Conservation (phyloP, 2,797 vertebrate species). For the Aplochiton taeniatus region DNA sequence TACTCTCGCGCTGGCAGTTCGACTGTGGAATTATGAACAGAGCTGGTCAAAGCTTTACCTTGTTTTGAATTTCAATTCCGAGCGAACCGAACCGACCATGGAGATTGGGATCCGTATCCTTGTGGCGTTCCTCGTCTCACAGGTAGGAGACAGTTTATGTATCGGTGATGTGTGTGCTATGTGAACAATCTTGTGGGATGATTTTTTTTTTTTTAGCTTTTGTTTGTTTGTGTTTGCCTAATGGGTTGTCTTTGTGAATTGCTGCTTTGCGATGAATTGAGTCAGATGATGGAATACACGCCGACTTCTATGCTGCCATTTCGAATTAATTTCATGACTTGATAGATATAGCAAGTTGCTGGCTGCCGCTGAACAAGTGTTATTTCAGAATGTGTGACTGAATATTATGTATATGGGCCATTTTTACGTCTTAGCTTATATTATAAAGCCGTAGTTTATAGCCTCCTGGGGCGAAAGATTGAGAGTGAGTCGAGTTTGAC, state of each 20-base stretch:
- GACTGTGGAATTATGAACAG: slow-evolving; percentile 98
- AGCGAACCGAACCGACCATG: slow-evolving; percentile 73
- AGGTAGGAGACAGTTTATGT: slow-evolving; percentile 80
- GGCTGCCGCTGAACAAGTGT: too few relatives aligned
- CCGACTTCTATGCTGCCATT: too few relatives aligned
- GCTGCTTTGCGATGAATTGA: too few relatives aligned
- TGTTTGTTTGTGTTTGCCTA: background rate
- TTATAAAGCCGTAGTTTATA: too few relatives aligned
- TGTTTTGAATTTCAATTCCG: slow-evolving; percentile 77
- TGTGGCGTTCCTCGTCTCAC: slow-evolving; percentile 87
- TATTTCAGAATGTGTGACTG: too few relatives aligned
- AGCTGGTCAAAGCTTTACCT: slow-evolving; percentile 87
- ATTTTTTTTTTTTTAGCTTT: background rate
- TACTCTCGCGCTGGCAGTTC: slow-evolving; percentile 82
- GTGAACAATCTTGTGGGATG: too few relatives aligned
- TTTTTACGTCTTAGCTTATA: too few relatives aligned
- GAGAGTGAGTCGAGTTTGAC: slow-evolving; percentile 20
- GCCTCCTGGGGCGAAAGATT: background rate
- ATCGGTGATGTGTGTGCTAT: background rate
- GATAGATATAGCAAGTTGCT: too few relatives aligned
- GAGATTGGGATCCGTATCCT: slow-evolving; percentile 85
- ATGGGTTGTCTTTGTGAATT: background rate
- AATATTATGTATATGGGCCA: too few relatives aligned
- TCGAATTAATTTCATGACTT: too few relatives aligned
- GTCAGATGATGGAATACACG: too few relatives aligned